Evolutionary conservation across 2,113 vertebrate species (phyloP), one percentile per base, ranked within the genome.

Genomic region (Phodopus roborovskii): DNA sequence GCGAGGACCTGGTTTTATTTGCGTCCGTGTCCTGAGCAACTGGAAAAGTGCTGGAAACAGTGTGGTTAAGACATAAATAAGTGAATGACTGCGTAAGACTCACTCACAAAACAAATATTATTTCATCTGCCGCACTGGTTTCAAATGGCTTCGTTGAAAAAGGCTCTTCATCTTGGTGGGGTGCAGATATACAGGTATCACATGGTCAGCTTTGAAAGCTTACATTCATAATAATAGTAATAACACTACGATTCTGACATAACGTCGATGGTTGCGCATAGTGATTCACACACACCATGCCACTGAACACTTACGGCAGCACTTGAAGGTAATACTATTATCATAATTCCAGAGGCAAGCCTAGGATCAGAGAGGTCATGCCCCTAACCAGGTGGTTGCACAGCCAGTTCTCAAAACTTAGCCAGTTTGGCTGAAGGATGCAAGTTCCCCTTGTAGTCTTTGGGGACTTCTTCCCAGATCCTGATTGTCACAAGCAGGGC

Each of bases 321-420:
- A 48, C 20, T 90, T 36, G 48, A 96, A 94, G 73, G 62, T 26
- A 95, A 60, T 62, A 45, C 62, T 66, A 94, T 92, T 94, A 95
- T 78, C 48, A 48, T 90, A 88, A 68, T 74, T 93, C 85, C 89
- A 94, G 87, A 96, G 89, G 30, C 4, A 28, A 88, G 15, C 45
- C 26, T 7, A 92, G 79, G 93, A 90, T 91, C 90, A 94, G 93
- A 89, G 89, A 95, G 53, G 92, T 82, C 96, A 96, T 82, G 62
- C 85, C 70, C 48, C 81, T 30, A 95, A 45, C 11, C 62, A 86
- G 75, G 50, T 92, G 82, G 42, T 70, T 94, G 73, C 42, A 91
- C n/a, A 92, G 70, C 60, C 93, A 33, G 48, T 64, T 88, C 90
- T 50, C 64, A n/a, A 88, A 92, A 11, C 20, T 83, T 73, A 33